Evolutionary conservation across 2,797 vertebrate genomes (phyloP).

Genomic region (Enteromius paludinosus): DNA sequence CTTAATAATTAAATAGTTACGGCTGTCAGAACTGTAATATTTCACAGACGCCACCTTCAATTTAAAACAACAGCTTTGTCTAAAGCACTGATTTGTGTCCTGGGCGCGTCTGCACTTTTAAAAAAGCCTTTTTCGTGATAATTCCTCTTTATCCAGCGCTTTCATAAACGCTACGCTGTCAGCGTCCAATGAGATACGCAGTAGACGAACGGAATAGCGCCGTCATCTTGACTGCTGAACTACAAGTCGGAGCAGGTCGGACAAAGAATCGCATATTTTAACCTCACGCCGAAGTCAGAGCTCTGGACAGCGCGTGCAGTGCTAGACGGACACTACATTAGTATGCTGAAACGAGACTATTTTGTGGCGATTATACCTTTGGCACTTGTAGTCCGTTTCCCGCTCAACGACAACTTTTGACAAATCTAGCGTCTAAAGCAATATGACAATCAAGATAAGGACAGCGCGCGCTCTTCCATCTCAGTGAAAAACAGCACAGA

Average conservation of each 20-base stretch:
- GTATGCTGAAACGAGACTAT: not conserved
- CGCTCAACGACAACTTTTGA: slow-evolving; percentile 21
- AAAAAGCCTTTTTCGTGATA: not conserved
- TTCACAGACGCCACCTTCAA: not conserved
- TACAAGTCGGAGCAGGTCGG: slow-evolving; percentile 35
- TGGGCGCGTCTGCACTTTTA: not conserved
- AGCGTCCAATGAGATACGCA: slow-evolving; percentile 69
- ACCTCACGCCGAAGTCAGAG: not conserved
- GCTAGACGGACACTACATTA: not conserved
- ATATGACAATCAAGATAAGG: slow-evolving; percentile 6
- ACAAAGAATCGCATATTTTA: slow-evolving; percentile 19
- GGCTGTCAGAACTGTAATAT: not conserved
- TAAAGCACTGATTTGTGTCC: not conserved
- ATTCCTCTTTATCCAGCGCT: slow-evolving; percentile 26
- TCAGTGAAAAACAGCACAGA: not conserved
- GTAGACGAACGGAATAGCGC: slow-evolving; percentile 31
- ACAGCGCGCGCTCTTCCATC: not conserved
- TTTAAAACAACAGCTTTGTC: not conserved
- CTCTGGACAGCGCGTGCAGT: not conserved
- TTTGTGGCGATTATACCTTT: not conserved
- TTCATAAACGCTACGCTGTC: slow-evolving; percentile 13
- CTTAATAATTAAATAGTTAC: not conserved
- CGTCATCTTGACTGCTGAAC: slow-evolving; percentile 38
- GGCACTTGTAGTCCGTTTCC: slow-evolving; percentile 7
- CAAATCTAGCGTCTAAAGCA: not conserved